A percentile compares a stretch with the other conserved stretches of the same genome.
These are phyloP conservation scores for Barnardius zonarius DNA, from an alignment of 2,113 vertebrate species.

Conservation along the genomic window DNA sequence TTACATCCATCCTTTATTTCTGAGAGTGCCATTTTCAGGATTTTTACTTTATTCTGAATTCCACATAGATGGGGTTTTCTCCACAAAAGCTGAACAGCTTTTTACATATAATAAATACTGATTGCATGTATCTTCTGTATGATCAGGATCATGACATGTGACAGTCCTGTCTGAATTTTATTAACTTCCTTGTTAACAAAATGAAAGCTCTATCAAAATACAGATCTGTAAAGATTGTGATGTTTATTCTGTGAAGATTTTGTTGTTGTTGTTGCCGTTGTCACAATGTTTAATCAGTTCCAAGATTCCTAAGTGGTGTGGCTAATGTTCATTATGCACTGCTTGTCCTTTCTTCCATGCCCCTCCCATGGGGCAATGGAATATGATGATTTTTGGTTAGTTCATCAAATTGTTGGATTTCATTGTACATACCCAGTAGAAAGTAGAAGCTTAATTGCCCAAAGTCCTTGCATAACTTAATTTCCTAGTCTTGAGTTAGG, in stretches of 20 bases:
- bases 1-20: background rate
- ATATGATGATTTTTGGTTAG: background rate
- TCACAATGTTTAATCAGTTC: background rate
- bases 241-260: background rate
- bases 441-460: background rate
- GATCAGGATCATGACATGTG: background rate
- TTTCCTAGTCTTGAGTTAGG: background rate
- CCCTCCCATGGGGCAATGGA: background rate
- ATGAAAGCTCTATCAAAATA: background rate
- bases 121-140: background rate
- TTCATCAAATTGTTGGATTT: background rate
- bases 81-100: background rate
- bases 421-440: background rate
- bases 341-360: background rate
- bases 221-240: background rate
- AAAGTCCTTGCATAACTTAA: background rate
- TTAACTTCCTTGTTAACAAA: background rate
- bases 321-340: background rate
- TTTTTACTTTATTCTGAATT: background rate
- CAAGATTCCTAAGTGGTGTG: background rate
- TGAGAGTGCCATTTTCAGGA: background rate
- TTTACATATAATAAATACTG: background rate
- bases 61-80: background rate
- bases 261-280: background rate
- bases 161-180: background rate